Conservation (phyloP, 2,888 invertebrate species). For the Hoplodrina ambigua region DNA sequence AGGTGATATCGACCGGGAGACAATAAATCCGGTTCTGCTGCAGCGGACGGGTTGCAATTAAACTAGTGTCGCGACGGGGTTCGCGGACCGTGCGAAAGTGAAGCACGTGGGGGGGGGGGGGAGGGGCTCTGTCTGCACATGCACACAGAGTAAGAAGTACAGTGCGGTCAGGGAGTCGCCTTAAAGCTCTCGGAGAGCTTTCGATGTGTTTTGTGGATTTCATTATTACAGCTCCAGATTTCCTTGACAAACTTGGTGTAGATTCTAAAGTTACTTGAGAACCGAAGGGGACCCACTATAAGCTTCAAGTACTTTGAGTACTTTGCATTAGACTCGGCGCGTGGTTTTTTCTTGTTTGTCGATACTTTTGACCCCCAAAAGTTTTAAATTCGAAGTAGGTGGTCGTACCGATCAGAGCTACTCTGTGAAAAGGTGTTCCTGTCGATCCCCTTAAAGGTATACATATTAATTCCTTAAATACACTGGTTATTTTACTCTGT, state of each 20-base stretch:
- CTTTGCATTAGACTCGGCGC: not conserved
- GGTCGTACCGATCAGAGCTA: constrained; percentile 20
- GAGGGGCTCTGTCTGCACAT: constrained; percentile 62
- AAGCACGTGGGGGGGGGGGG: constrained; percentile 74
- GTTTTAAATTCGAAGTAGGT: constrained; percentile 26
- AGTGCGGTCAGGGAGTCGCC: constrained; percentile 31
- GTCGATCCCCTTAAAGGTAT: constrained; percentile 16
- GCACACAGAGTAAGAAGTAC: constrained; percentile 58
- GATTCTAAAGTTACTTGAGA: not conserved
- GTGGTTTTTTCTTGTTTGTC: not conserved
- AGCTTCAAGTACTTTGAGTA: too few relatives aligned
- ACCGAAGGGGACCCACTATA: not conserved
- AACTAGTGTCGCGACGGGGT: constrained; percentile 88
- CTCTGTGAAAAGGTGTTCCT: constrained; percentile 19
- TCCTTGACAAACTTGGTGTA: not conserved
- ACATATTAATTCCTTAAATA: constrained; percentile 38
- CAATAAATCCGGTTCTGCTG: constrained; percentile 89
- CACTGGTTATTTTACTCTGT: constrained; percentile 60
- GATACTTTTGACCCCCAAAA: not conserved
- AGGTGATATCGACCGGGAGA: constrained; percentile 85
- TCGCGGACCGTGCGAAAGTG: constrained; percentile 89
- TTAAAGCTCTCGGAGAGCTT: constrained; percentile 30
- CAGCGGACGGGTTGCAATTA: constrained; percentile 87
- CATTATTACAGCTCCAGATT: not conserved
- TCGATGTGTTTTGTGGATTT: constrained; percentile 22